These are phyloP conservation scores for Andinoacara biseriatus DNA, from an alignment of 2,113 vertebrate genomes.

Conservation along the genomic window DNA sequence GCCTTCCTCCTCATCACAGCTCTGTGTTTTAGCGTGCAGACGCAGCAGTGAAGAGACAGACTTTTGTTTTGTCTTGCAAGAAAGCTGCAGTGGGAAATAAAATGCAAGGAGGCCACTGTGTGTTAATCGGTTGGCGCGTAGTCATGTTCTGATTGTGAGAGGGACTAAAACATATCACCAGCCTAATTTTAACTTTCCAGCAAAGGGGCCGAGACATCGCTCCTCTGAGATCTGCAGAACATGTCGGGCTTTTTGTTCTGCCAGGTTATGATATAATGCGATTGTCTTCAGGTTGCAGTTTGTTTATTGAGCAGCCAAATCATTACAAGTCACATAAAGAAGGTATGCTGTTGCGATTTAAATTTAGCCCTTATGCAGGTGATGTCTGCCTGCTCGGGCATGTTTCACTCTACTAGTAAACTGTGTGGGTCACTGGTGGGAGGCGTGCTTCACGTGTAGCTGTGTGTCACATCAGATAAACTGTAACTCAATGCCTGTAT, in stretches of 20 bases:
- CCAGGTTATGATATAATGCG: neutral
- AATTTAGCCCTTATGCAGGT: conserved; percentile 10
- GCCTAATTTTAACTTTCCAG: conserved; percentile 59
- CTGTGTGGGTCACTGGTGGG: neutral
- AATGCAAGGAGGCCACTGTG: neutral
- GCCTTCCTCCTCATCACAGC: neutral
- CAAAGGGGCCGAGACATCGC: neutral
- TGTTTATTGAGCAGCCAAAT: neutral
- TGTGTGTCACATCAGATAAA: conserved; percentile 46
- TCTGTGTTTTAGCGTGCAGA: neutral
- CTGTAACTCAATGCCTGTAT: conserved; percentile 45
- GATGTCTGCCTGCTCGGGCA: conserved; percentile 34
- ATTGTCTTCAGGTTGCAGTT: neutral
- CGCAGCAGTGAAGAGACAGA: neutral
- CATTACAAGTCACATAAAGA: conserved; percentile 10
- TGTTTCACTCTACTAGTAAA: conserved; percentile 7
- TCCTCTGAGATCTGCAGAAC: conserved; percentile 26
- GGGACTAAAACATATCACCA: conserved; percentile 63
- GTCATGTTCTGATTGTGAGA: conserved; percentile 39
- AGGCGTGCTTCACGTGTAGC: conserved; percentile 35
- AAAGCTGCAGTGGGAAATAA: neutral
- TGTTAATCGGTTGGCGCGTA: conserved; percentile 33
- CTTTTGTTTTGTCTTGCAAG: conserved; percentile 43
- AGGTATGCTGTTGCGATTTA: neutral
- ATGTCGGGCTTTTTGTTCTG: conserved; percentile 24